Conservation (phyloP, 2,888 invertebrate species). For the Nasonia oneida region DNA sequence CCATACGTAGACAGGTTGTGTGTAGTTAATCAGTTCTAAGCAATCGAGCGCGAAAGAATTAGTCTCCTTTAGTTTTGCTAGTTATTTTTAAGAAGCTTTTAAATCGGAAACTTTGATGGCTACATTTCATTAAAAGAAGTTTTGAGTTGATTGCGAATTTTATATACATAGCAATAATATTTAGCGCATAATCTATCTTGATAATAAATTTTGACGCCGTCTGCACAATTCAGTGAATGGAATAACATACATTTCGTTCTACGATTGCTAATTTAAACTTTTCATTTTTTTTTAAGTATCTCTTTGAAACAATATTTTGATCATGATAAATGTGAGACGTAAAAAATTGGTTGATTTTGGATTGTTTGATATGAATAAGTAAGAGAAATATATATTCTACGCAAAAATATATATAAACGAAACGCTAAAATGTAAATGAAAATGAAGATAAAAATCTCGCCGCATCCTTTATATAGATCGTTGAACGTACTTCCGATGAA, state of each 20-base stretch:
- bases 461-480: background rate
- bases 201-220: background rate
- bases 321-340: too few relatives aligned
- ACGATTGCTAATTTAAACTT: background rate
- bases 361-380: too few relatives aligned
- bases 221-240: slow-evolving; percentile 66
- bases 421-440: background rate
- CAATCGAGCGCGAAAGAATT: background rate
- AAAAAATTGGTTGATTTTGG: too few relatives aligned
- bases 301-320: too few relatives aligned
- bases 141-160: background rate
- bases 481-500: slow-evolving; percentile 91
- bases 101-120: background rate
- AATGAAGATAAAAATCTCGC: too few relatives aligned
- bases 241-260: slow-evolving; percentile 45
- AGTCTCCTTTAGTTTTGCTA: background rate
- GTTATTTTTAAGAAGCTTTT: background rate
- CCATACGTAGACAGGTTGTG: slow-evolving; percentile 97
- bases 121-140: background rate
- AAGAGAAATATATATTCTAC: background rate
- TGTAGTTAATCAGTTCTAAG: slow-evolving; percentile 93
- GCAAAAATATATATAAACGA: too few relatives aligned
- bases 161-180: background rate
- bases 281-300: background rate
- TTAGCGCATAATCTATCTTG: background rate